These are phyloP conservation scores for Ivindomyrus marchei DNA, from an alignment of 2,113 vertebrate species.

Conservation along the genomic window DNA sequence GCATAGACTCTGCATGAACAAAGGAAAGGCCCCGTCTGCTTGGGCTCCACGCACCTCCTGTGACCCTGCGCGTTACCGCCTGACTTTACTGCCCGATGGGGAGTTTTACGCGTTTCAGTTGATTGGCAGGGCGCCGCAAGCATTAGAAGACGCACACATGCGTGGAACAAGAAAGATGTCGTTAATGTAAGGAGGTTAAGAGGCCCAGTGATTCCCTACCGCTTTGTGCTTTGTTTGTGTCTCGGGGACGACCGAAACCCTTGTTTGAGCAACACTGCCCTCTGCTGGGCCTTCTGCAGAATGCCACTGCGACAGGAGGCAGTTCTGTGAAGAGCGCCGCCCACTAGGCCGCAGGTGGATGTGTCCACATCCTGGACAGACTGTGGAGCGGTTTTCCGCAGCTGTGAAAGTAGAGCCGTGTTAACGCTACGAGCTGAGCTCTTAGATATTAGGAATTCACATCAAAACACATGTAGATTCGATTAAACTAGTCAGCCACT, in stretches of 20 bases:
- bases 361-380: neutral
- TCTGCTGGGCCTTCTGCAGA: constrained; percentile 5
- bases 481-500: neutral
- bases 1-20: neutral
- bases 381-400: neutral
- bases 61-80: neutral
- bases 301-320: neutral
- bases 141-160: neutral
- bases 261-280: constrained; percentile 25
- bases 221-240: constrained; percentile 18
- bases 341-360: neutral
- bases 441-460: neutral
- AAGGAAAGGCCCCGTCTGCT: neutral
- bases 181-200: neutral
- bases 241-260: neutral
- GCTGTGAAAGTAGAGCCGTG: neutral
- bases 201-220: neutral
- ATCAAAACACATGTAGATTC: neutral
- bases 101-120: neutral
- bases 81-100: neutral
- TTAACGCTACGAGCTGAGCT: neutral
- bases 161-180: neutral
- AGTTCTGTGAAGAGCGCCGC: neutral
- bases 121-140: neutral
- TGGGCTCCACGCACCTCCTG: neutral